Evolutionary conservation across 1,140 invertebrate species (phyloP).

Genomic region (Nilaparvata lugens): DNA sequence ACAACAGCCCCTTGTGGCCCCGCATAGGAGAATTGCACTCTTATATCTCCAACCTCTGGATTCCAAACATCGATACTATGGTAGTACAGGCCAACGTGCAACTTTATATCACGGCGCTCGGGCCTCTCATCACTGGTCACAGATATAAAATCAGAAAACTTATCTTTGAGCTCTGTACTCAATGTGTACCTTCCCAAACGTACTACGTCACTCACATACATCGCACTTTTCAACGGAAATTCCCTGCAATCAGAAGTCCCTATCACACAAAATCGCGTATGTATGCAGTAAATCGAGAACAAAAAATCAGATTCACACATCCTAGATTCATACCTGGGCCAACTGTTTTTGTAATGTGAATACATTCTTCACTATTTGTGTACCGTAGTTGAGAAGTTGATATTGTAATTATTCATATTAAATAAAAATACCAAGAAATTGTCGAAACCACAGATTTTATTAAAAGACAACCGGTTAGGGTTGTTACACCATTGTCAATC

Average conservation of each 20-base stretch:
- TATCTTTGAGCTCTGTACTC: conserved; percentile 54
- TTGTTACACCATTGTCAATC: no score
- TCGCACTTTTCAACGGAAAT: conserved; percentile 36
- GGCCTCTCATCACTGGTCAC: conserved; percentile 76
- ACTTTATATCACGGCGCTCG: conserved; percentile 66
- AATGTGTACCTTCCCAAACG: conserved; percentile 44
- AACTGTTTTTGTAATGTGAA: no score
- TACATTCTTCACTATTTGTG: not conserved
- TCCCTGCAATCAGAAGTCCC: conserved; percentile 31
- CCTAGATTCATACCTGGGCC: no score
- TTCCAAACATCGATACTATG: conserved; percentile 73
- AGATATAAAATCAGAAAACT: conserved; percentile 65
- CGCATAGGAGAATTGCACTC: conserved; percentile 75
- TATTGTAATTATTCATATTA: no score
- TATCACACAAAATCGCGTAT: no score
- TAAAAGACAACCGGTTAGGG: no score
- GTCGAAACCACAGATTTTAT: no score
- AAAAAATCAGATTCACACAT: no score
- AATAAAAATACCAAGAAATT: no score
- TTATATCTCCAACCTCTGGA: conserved; percentile 70
- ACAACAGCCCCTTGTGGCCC: conserved; percentile 65
- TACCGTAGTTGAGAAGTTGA: no score
- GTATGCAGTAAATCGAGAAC: no score
- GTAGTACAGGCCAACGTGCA: conserved; percentile 79
- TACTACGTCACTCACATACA: conserved; percentile 45